These are phyloP conservation scores for Drosophila santomea DNA, from an alignment of 1,140 invertebrate genomes.

Conservation along the genomic window DNA sequence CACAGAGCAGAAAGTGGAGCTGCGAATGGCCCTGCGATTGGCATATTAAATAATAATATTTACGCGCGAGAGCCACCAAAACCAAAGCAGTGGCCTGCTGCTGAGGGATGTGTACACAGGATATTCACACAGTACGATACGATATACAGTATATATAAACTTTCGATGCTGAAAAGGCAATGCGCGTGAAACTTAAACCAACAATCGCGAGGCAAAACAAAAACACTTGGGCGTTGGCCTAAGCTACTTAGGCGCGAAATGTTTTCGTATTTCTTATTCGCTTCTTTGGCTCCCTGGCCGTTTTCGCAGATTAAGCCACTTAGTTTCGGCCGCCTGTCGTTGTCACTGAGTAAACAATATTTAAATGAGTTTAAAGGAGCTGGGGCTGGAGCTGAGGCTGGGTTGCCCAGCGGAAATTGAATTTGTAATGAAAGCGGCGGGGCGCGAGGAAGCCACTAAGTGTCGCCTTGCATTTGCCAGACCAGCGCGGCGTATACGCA, in stretches of 20 bases:
- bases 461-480: constrained; percentile 67
- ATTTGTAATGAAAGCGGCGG: constrained; percentile 65
- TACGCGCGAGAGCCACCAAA: constrained; percentile 57
- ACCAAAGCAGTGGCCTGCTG: constrained; percentile 32
- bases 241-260: constrained; percentile 67
- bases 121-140: constrained; percentile 7
- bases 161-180: constrained; percentile 56
- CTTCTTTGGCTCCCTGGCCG: constrained; percentile 32
- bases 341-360: constrained; percentile 62
- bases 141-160: constrained; percentile 28
- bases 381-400: not conserved
- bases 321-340: constrained; percentile 59
- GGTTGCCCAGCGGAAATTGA: constrained; percentile 65
- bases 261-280: constrained; percentile 61
- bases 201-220: constrained; percentile 42
- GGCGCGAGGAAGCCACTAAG: constrained; percentile 44
- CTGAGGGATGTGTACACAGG: constrained; percentile 16
- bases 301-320: constrained; percentile 77
- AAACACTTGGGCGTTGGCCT: constrained; percentile 54
- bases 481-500: constrained; percentile 64
- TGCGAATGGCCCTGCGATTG: constrained; percentile 41
- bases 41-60: constrained; percentile 83
- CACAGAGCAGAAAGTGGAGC: not conserved
- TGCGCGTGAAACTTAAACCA: constrained; percentile 60
- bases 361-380: constrained; percentile 69